A percentile compares a stretch with the other conserved stretches of the same genome.
These are phyloP conservation scores for Podarcis raffonei DNA, from an alignment of 2,113 vertebrate genomes.

Conservation along the genomic window DNA sequence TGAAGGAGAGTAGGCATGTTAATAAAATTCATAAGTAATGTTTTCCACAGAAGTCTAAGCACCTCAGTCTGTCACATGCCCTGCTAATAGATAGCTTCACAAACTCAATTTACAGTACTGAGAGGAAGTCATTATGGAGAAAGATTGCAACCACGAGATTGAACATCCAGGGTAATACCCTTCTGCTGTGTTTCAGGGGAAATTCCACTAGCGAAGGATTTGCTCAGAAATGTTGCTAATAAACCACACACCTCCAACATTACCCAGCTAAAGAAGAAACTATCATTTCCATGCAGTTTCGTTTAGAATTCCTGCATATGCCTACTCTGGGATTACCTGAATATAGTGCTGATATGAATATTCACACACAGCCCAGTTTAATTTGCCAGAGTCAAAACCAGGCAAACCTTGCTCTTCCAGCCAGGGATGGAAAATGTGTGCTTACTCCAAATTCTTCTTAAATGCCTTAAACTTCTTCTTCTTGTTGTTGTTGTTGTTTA, in stretches of 20 bases:
- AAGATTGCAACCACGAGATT: slow-evolving; percentile 21
- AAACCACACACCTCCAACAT: neutral
- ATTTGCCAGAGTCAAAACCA: neutral
- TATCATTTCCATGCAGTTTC: neutral
- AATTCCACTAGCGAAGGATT: slow-evolving; percentile 11
- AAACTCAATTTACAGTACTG: slow-evolving; percentile 31
- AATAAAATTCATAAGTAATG: slow-evolving; percentile 40
- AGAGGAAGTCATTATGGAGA: slow-evolving; percentile 31
- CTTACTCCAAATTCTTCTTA: neutral
- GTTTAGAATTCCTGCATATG: neutral
- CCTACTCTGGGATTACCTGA: neutral
- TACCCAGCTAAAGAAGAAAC: neutral
- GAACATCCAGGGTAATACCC: neutral
- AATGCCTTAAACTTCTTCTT: neutral
- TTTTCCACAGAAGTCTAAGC: slow-evolving; percentile 26
- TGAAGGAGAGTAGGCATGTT: slow-evolving; percentile 1
- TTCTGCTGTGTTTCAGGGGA: slow-evolving; percentile 18
- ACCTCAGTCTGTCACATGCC: slow-evolving; percentile 18
- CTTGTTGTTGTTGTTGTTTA: no score
- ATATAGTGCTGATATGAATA: neutral
- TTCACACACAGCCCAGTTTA: neutral
- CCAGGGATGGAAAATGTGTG: fast-evolving
- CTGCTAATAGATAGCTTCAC: slow-evolving; percentile 25
- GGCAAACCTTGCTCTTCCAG: neutral
- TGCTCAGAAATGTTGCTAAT: slow-evolving; percentile 1